phyloP scores from a whole-genome alignment of 2,113 vertebrate species.

The Anser brachyrhynchus region DNA sequence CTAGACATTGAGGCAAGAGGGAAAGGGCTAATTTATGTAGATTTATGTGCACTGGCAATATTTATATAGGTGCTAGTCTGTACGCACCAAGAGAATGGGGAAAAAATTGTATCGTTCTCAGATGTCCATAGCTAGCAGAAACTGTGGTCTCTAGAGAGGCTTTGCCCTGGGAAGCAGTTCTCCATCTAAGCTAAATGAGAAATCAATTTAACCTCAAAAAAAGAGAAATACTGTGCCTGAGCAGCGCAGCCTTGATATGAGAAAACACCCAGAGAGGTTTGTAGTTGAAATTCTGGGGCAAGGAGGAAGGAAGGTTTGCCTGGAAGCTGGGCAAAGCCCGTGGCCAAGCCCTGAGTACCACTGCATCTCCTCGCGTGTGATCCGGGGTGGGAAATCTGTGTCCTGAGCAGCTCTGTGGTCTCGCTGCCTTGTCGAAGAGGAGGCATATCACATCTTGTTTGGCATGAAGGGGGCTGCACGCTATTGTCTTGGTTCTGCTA shows the following conservation, averaged over 20 bases:
- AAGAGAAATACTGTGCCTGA: neutral
- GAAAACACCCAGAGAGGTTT: neutral
- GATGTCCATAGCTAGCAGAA: neutral
- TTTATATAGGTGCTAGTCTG: neutral
- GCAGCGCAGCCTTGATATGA: neutral
- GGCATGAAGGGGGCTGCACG: neutral
- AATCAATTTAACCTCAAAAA: neutral
- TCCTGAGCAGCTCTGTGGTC: neutral
- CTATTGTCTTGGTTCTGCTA: neutral
- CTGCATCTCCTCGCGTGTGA: neutral
- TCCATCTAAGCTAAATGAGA: neutral
- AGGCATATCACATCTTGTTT: neutral
- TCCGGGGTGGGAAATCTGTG: neutral
- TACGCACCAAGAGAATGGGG: neutral
- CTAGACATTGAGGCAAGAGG: neutral
- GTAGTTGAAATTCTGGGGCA: neutral
- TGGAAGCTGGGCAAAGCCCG: neutral
- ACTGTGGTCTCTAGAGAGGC: neutral
- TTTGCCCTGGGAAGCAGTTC: neutral
- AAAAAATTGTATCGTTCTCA: rapidly evolving
- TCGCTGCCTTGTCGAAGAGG: neutral
- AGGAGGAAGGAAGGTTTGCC: neutral
- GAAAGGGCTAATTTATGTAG: neutral
- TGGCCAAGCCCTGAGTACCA: neutral
- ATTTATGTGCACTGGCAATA: neutral